Evolutionary conservation across 1,140 invertebrate genomes (phyloP), one percentile per base, ranked within the genome.

Genomic region (Drosophila nannoptera): DNA sequence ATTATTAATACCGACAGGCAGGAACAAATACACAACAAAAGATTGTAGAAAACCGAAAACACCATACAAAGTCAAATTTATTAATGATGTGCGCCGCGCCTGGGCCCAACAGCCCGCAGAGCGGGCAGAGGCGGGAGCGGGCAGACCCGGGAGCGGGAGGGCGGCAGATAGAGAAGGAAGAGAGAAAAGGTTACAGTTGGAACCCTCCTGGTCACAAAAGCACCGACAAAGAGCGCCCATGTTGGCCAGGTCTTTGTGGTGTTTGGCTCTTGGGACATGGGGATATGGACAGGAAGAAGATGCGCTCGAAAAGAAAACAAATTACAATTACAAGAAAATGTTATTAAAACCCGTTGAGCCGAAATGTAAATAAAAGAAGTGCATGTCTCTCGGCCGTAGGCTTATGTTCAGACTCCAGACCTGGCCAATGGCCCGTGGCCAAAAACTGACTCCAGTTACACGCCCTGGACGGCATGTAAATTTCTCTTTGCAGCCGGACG

Each of bases 261-360:
- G 36, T 22, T 65, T 58, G 12, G 46, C n/a, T 69, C 55, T 55
- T 55, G 50, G 38, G 33, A 54, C 53, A 48, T 43, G 59, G 50
- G 38, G 33, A 54, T 59, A 48, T 43, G 59, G 12, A 43, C 69
- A 78, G 73, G 69, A 73, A 70, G 73, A 62, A 36, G 29, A 16
- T 40, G 35, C 31, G 45, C 48, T 61, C 31, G 56, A 71, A 69
- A 81, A 76, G 82, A 82, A 87, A 87, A 86, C 77, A 88, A 88
- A 88, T 88, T 88, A 88, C 87, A 88, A 88, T 88, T 88, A 88
- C 87, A 88, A 88, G 87, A 88, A 88, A 88, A 88, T 83, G 81
- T 88, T 88, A 88, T 88, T 88, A 88, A 88, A 87, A 76, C 55
- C 60, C 76, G 78, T 58, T 55, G 60, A 69, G 50, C 46, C 54